Evolutionary conservation across 2,797 vertebrate genomes (phyloP).

Genomic region (Aphelocoma californica): DNA sequence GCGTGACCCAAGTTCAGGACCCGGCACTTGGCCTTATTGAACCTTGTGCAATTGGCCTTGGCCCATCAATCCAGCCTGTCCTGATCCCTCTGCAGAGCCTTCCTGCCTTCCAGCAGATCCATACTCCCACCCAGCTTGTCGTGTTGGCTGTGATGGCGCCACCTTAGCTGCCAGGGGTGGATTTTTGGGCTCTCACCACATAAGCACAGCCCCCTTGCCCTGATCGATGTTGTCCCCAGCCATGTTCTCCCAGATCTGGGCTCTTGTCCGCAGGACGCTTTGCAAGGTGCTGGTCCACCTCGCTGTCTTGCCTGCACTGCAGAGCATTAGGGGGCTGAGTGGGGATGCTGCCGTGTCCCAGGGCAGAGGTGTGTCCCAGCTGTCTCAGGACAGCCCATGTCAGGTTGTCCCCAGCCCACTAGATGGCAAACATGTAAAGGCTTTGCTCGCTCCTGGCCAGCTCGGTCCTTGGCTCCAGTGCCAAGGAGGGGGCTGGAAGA

Average conservation of each 20-base stretch:
- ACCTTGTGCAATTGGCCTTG: neutral
- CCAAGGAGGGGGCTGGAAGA: neutral
- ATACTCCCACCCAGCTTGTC: neutral
- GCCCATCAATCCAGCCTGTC: neutral
- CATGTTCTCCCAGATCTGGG: no score
- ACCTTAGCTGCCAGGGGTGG: neutral
- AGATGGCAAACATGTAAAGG: slow-evolving; percentile 49
- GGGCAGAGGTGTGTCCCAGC: neutral
- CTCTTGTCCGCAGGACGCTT: neutral
- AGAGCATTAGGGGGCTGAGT: neutral
- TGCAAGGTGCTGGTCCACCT: neutral
- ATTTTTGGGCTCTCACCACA: neutral
- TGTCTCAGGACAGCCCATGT: neutral
- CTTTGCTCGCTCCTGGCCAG: neutral
- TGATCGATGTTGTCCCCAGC: neutral
- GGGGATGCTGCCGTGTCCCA: neutral
- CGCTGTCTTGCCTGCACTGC: rapidly evolving
- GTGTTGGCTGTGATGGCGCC: neutral
- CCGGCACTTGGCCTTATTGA: neutral
- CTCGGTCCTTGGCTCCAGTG: neutral
- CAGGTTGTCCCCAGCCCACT: slow-evolving; percentile 7
- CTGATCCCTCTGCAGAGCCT: neutral
- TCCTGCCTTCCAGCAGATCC: neutral
- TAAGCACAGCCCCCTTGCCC: no score
- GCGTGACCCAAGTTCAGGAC: neutral